A percentile compares a stretch with the other conserved stretches of the same genome.
These are phyloP conservation scores for Zophobas atratus DNA, from an alignment of 1,140 invertebrate genomes.

Conservation along the genomic window DNA sequence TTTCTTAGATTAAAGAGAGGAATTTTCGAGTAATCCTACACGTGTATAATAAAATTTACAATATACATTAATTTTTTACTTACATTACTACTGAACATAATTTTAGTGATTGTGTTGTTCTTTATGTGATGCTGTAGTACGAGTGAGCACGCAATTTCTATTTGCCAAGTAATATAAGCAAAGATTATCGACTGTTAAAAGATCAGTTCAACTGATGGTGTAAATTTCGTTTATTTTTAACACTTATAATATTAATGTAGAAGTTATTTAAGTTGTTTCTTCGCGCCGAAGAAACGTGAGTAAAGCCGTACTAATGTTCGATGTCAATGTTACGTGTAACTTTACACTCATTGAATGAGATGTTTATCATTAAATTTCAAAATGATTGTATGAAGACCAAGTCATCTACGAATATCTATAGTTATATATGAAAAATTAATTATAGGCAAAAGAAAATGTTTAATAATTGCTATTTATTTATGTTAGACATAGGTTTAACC, in stretches of 20 bases:
- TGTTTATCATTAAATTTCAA: slow-evolving; percentile 31
- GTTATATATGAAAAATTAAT: slow-evolving; percentile 34
- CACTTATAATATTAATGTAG: slow-evolving; percentile 32
- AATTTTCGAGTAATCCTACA: slow-evolving; percentile 30
- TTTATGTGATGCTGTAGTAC: slow-evolving; percentile 54
- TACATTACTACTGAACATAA: slow-evolving; percentile 27
- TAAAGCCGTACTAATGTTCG: slow-evolving; percentile 56
- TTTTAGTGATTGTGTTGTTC: slow-evolving; percentile 48
- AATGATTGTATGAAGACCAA: slow-evolving; percentile 40
- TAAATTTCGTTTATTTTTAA: slow-evolving; percentile 32
- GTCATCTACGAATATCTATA: slow-evolving; percentile 42
- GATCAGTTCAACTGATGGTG: slow-evolving; percentile 44
- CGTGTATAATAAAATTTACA: slow-evolving; percentile 45
- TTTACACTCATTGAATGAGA: slow-evolving; percentile 48
- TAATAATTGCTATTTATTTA: slow-evolving; percentile 40
- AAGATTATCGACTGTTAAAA: slow-evolving; percentile 28
- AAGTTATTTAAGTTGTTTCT: slow-evolving; percentile 47
- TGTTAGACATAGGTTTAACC: slow-evolving; percentile 39
- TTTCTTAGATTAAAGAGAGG: slow-evolving; percentile 24
- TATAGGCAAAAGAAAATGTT: slow-evolving; percentile 41
- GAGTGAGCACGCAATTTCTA: slow-evolving; percentile 53
- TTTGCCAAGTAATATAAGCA: slow-evolving; percentile 47
- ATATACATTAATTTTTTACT: slow-evolving; percentile 51
- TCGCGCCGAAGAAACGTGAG: slow-evolving; percentile 49
- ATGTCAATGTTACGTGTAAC: slow-evolving; percentile 45